Evolutionary conservation across 2,888 invertebrate species (phyloP).

Genomic region (Eupithecia insigniata): DNA sequence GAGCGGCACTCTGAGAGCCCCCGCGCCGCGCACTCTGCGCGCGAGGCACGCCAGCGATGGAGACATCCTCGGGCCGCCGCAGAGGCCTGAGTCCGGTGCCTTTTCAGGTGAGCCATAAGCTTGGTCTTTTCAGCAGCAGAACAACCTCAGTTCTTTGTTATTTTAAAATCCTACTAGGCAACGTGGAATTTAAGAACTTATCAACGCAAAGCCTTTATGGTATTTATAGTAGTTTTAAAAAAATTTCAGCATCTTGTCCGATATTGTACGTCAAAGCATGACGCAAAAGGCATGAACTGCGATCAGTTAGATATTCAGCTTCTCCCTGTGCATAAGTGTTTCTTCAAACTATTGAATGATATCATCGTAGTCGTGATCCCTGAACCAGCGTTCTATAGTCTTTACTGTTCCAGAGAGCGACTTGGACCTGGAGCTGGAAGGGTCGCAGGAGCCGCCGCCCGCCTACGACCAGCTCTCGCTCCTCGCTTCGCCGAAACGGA

Average conservation of each 20-base stretch:
- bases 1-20: conserved; percentile 22
- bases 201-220: no score
- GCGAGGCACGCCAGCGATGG: conserved; percentile 74
- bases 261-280: background rate
- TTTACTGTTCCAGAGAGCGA: conserved; percentile 71
- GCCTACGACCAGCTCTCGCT: conserved; percentile 65
- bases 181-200: background rate
- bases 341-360: background rate
- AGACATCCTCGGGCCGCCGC: conserved; percentile 71
- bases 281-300: background rate
- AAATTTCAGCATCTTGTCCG: background rate
- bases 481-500: conserved; percentile 51
- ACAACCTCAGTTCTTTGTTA: background rate
- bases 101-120: conserved; percentile 73
- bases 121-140: background rate
- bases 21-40: conserved; percentile 45
- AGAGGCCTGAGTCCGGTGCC: conserved; percentile 74
- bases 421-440: conserved; percentile 69
- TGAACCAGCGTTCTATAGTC: background rate
- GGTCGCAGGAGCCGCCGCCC: conserved; percentile 66
- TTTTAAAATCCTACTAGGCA: background rate
- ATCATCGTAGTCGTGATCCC: background rate
- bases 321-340: background rate
- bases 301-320: background rate
- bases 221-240: no score